Percentiles rank a stretch among this genome's conserved stretches.
These are phyloP conservation scores for Caradrina clavipalpis DNA, from an alignment of 2,888 invertebrate species.

Conservation along the genomic window DNA sequence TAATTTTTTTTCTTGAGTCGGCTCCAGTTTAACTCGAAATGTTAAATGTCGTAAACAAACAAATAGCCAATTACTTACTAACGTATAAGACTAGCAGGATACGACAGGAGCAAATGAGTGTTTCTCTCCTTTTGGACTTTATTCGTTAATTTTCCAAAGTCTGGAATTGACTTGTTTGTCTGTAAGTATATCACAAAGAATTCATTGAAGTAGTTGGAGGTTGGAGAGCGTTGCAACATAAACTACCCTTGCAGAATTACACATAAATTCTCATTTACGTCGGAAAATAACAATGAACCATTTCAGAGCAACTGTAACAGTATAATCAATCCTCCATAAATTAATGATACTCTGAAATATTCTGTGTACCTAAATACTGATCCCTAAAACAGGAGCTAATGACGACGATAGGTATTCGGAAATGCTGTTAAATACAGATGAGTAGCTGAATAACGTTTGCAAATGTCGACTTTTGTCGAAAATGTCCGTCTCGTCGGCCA, in stretches of 20 bases:
- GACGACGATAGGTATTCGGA: constrained; percentile 65
- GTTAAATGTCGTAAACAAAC: background rate
- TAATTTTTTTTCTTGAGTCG: background rate
- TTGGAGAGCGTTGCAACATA: background rate
- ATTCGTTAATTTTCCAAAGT: background rate
- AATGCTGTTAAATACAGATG: constrained; percentile 78
- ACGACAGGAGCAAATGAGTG: background rate
- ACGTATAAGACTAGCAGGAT: background rate
- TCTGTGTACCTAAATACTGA: constrained; percentile 14
- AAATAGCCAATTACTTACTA: background rate
- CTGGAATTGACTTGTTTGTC: constrained; percentile 3
- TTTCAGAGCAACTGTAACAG: constrained; percentile 17
- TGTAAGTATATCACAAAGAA: background rate
- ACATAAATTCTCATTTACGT: background rate
- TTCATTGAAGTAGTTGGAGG: background rate
- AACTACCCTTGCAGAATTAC: background rate
- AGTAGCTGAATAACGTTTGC: constrained; percentile 82
- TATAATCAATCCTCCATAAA: constrained; percentile 25
- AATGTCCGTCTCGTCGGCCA: constrained; percentile 88
- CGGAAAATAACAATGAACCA: constrained; percentile 6
- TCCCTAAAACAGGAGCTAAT: constrained; percentile 52
- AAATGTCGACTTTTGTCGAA: constrained; percentile 88
- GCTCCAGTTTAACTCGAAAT: background rate
- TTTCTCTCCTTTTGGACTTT: background rate
- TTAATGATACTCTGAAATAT: constrained; percentile 24